Percentiles rank a stretch among this genome's conserved stretches.
phyloP scores from a whole-genome alignment of 2,113 vertebrate genomes.

The Scytalopus superciliaris region DNA sequence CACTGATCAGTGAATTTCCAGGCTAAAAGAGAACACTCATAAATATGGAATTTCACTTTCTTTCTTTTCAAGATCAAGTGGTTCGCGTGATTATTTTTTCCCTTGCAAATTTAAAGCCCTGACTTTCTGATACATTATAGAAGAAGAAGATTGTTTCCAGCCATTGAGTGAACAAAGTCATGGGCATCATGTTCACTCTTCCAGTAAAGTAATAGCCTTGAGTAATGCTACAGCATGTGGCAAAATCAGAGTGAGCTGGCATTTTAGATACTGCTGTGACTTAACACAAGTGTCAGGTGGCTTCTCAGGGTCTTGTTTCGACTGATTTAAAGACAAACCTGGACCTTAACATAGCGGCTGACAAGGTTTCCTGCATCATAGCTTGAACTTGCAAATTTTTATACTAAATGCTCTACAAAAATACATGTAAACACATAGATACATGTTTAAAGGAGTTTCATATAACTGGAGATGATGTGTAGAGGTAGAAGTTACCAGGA shows the following conservation, averaged over 20 bases:
- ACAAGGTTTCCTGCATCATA: neutral
- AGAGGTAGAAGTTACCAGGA: neutral
- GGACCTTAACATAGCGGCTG: neutral
- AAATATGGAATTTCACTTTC: conserved; percentile 37
- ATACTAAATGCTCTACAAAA: neutral
- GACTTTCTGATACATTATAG: neutral
- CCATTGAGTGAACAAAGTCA: neutral
- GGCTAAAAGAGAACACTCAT: conserved; percentile 28
- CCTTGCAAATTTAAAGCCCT: neutral
- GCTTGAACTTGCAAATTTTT: neutral
- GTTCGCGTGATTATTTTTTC: neutral
- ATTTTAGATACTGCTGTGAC: neutral
- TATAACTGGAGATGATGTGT: neutral
- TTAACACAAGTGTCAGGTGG: neutral
- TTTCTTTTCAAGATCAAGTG: conserved; percentile 40
- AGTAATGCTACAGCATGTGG: neutral
- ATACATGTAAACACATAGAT: neutral
- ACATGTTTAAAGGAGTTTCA: neutral
- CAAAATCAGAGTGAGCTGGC: neutral
- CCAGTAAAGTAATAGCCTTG: conserved; percentile 14
- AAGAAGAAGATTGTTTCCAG: conserved; percentile 7
- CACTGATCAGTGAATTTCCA: conserved; percentile 38
- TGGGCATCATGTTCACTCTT: neutral
- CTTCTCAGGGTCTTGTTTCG: neutral
- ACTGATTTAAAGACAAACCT: neutral